Base-by-base conservation (phyloP, 2,888 invertebrate genomes). In the Polydesmus complanatus region DNA sequence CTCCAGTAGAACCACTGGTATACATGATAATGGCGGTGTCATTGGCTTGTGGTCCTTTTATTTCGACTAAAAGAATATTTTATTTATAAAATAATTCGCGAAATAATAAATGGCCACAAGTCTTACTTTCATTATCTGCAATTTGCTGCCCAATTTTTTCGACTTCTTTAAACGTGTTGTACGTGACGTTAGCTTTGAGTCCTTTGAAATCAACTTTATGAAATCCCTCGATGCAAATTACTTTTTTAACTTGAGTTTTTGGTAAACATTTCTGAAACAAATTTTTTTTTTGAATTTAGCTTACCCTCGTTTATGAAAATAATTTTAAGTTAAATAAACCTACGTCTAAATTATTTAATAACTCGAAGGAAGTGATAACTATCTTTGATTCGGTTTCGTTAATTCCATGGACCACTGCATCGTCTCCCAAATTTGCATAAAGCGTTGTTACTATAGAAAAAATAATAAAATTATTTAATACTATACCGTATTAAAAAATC, bases 1-100 rank as follows among this genome's bases (percentile, higher is more conserved):
- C 83, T 58, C 95, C 96, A 2, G 97, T 97, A 0, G 95, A 95
- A 3, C 97, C 97, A 68, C 93, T 94, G 1, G 97, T 98, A 79
- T 97, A 98, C 97, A 98, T 98, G 51, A 98, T 86, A 69, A 98
- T 91, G 56, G 97, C 97, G 2, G 86, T 83, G 74, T 97, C 96
- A 18, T 81, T 77, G 3, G 83, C 75, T 3, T 75, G 74, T 1
- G 92, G 18, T 65, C 62, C 18, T 65, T 56, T 22, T 23, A 27
- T 22, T n/a, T 50, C 48, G 56, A 56, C 53, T 64, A 27, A 21
- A 51, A 1, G 25, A 51, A 58, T 56, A 56, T 51, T 61, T 47
- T 50, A 63, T 27, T 8, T 47, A 18, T 8, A 18, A 22, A 21
- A 25, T 21, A 18, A 14, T 22, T 54, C 11, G 8, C n/a, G 5